Conservation (phyloP, 2,797 vertebrate genomes). For the Falco naumanni region DNA sequence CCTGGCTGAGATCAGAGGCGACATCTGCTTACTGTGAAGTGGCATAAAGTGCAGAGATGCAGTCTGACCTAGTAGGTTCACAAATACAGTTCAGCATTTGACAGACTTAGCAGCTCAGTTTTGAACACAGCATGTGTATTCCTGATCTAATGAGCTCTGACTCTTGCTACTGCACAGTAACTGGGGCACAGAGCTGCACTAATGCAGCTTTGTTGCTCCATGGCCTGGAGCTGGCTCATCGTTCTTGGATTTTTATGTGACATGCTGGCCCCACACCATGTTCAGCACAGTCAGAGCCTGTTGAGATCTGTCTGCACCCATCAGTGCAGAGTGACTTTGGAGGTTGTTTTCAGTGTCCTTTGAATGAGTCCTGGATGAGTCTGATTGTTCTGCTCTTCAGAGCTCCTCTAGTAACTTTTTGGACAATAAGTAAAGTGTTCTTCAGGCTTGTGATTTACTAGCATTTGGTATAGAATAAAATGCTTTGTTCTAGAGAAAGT, state of each 20-base stretch:
- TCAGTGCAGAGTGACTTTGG: neutral
- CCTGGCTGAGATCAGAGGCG: neutral
- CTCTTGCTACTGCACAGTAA: conserved; percentile 6
- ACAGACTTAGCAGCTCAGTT: conserved; percentile 22
- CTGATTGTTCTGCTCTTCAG: neutral
- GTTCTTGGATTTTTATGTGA: rapidly evolving
- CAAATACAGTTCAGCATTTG: neutral
- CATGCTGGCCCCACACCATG: neutral
- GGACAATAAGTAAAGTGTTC: neutral
- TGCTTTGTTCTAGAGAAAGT: neutral
- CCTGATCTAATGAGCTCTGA: conserved; percentile 54
- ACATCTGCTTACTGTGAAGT: neutral
- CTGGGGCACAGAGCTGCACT: conserved; percentile 37
- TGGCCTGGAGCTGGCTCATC: neutral
- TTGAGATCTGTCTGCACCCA: neutral
- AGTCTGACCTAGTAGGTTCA: neutral
- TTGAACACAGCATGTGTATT: neutral
- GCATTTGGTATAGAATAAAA: neutral
- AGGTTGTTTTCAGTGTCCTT: neutral
- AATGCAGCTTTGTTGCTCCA: conserved; percentile 12
- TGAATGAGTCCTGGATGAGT: neutral
- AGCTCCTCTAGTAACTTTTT: neutral
- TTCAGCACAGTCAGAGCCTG: neutral
- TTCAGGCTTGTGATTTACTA: neutral
- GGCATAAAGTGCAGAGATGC: neutral